phyloP scores from a whole-genome alignment of 2,113 vertebrate genomes.

The Notarius lentiginosus region DNA sequence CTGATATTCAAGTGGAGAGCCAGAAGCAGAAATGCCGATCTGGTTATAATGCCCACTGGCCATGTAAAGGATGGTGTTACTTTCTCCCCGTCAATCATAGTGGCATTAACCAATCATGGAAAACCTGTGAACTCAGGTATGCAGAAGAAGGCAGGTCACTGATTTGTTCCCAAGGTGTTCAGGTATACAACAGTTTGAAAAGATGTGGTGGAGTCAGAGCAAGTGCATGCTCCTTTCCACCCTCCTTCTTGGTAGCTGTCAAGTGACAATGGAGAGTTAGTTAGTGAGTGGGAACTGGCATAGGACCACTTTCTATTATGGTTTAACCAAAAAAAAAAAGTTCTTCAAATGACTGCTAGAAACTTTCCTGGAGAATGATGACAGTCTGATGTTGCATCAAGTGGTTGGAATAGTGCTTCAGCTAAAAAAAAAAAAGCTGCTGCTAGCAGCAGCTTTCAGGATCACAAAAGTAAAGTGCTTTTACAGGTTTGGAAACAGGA shows the following conservation, averaged over 20 bases:
- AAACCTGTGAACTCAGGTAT: background rate
- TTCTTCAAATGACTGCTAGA: background rate
- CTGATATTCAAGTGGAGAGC: background rate
- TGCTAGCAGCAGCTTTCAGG: conserved; percentile 14
- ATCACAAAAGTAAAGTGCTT: background rate
- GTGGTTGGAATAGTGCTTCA: background rate
- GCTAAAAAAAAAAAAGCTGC: background rate
- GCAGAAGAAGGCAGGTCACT: background rate
- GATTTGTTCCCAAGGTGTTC: background rate
- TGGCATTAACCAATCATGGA: background rate
- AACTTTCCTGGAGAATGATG: background rate
- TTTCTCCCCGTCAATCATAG: background rate
- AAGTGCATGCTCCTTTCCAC: background rate
- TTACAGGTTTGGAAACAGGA: background rate
- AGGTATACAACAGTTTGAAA: background rate
- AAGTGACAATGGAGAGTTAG: background rate
- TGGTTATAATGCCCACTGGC: no score
- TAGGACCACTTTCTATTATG: background rate
- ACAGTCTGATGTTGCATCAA: background rate
- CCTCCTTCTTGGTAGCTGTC: background rate
- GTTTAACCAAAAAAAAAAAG: background rate
- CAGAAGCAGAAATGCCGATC: no score
- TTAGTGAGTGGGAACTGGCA: background rate
- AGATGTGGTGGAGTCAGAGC: background rate
- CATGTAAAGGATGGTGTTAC: background rate